Percentiles rank a stretch among this genome's conserved stretches.
These are phyloP conservation scores for Adineta ricciae DNA, from an alignment of 2,888 invertebrate species.

Conservation along the genomic window DNA sequence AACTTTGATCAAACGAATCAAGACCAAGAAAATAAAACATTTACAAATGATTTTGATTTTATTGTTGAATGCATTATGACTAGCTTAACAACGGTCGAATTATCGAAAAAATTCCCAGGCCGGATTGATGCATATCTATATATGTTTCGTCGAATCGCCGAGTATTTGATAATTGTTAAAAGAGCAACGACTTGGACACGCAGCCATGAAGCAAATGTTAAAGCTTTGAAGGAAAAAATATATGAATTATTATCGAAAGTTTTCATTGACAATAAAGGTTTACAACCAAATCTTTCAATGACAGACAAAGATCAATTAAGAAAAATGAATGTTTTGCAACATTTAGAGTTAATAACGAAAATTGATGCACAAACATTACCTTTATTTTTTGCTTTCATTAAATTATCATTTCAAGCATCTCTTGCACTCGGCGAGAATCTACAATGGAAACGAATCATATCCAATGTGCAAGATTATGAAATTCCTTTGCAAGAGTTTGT, in stretches of 20 bases:
- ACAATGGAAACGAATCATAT: neutral
- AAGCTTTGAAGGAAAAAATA: neutral
- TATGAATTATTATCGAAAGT: neutral
- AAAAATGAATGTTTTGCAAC: neutral
- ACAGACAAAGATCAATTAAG: neutral
- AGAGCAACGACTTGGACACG: neutral
- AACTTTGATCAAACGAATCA: neutral
- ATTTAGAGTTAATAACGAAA: neutral
- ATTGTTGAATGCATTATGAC: neutral
- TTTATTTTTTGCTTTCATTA: neutral
- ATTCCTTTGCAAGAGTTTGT: neutral
- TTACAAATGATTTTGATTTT: neutral
- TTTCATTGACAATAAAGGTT: neutral
- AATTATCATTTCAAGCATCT: constrained; percentile 13
- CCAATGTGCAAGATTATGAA: neutral
- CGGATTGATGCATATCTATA: neutral
- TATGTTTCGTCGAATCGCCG: neutral
- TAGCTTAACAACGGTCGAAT: neutral
- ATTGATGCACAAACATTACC: neutral
- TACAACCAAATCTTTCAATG: neutral
- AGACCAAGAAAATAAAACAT: neutral
- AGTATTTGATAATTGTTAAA: neutral
- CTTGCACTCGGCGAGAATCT: neutral
- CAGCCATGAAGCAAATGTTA: neutral
- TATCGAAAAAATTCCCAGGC: neutral